These are phyloP conservation scores for Smittia aterrima DNA, from an alignment of 2,888 invertebrate species.

Conservation along the genomic window DNA sequence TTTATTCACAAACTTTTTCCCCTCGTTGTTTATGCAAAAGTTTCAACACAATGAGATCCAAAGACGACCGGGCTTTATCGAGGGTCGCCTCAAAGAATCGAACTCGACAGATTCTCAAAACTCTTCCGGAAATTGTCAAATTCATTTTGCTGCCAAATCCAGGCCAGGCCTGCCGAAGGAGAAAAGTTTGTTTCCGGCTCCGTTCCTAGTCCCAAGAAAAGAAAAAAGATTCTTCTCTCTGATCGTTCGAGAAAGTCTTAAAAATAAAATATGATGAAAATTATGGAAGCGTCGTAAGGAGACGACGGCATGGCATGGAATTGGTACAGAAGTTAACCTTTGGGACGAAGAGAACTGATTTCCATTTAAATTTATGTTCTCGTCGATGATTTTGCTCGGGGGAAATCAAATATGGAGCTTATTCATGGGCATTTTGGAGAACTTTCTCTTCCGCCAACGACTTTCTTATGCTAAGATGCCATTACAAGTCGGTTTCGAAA, in stretches of 20 bases:
- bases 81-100: too few relatives aligned
- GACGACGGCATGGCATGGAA: neutral
- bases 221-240: neutral
- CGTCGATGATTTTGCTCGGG: constrained; percentile 19
- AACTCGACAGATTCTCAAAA: too few relatives aligned
- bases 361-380: constrained; percentile 35
- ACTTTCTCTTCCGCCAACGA: neutral
- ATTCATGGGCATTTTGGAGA: neutral
- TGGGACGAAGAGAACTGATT: constrained; percentile 23
- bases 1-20: neutral
- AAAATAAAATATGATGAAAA: constrained; percentile 3
- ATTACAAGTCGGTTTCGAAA: neutral
- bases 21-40: neutral
- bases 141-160: too few relatives aligned
- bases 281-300: constrained; percentile 1
- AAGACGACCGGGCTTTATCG: too few relatives aligned
- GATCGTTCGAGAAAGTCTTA: neutral
- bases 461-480: neutral
- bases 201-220: neutral
- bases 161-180: too few relatives aligned
- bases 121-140: too few relatives aligned
- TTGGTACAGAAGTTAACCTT: constrained; percentile 25
- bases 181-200: too few relatives aligned
- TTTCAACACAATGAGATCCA: too few relatives aligned
- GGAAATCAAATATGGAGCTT: constrained; percentile 33